Evolutionary conservation across 2,113 vertebrate genomes (phyloP), one percentile per base, ranked within the genome.

Genomic region (Steatornis caripensis): DNA sequence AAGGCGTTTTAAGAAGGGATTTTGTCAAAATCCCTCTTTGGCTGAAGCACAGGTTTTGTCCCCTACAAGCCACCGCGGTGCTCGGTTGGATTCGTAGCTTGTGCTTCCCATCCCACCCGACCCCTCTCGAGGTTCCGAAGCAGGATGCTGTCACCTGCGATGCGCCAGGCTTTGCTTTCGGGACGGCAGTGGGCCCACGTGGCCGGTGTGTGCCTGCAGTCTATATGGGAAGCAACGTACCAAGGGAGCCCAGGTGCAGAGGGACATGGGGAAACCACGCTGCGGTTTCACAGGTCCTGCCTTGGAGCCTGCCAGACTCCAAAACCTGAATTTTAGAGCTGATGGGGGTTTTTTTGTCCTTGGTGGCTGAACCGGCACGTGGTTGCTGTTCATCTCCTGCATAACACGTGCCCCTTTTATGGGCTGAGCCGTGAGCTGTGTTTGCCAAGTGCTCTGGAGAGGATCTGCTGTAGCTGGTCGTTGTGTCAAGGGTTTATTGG

Each of bases 321-420:
- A 62, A 49, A 49, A 12, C 46, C 18, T 61, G 53, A 48, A 53
- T 78, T 84, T 84, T 66, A 66, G 46, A 49, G 24, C 29, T 77
- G 77, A 12, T n/a, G 24, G 11, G 6, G 6, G 1, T 29, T 39
- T 43, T 86, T 65, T 53, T 65, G 24, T 46, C 22, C n/a, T 30
- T 30, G 30, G 53, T 71, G 37, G 37, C 62, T 70, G 34, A 51
- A 46, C 29, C 1, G 2, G 21, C 4, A 1, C 1, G 1, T 55
- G n/a, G 26, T 36, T 54, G 29, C 60, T 36, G 6, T 55, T 82
- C 39, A 27, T 11, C 39, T 53, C 24, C 41, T 51, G 34, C 0
- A 1, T 46, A 24, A 53, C n/a, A 37, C 1, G 2, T 60, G 57
- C 15, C 21, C 16, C 30, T 79, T 55, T 46, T 26, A 34, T 20